Evolutionary conservation across 1,140 invertebrate species (phyloP).

Genomic region (Penaeus japonicus): DNA sequence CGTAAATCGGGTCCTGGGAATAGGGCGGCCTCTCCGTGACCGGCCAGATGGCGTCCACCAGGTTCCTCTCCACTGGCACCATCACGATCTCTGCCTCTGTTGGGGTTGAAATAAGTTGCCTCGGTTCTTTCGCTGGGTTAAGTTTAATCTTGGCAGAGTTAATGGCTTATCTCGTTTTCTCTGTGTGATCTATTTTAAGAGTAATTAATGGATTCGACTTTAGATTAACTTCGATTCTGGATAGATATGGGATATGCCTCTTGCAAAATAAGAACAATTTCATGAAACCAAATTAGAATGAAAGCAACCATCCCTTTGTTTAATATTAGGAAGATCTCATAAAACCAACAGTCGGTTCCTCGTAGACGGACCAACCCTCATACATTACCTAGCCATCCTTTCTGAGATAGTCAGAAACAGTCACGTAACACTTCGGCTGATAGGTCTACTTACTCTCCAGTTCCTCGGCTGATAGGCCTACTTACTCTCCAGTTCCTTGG

Average conservation of each 20-base stretch:
- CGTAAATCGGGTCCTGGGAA: slow-evolving; percentile 67
- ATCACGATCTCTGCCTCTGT: slow-evolving; percentile 68
- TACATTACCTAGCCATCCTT: not conserved
- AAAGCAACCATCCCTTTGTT: no score
- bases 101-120: slow-evolving; percentile 46
- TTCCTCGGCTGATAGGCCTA: not conserved
- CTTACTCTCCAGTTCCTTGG: slow-evolving; percentile 60
- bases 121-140: no score
- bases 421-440: no score
- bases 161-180: no score
- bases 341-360: not conserved
- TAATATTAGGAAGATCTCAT: not conserved
- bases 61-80: slow-evolving; percentile 74
- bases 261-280: no score
- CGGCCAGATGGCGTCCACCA: slow-evolving; percentile 85
- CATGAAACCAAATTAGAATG: no score
- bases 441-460: not conserved
- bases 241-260: no score
- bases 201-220: no score
- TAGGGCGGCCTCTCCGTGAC: slow-evolving; percentile 68
- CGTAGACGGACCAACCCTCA: not conserved
- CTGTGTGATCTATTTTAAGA: no score
- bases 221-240: no score
- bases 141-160: no score
- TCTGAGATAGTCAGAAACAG: no score